A percentile compares a stretch with the other conserved stretches of the same genome.
Conservation (phyloP, 2,113 vertebrate species). For the human region DNA sequence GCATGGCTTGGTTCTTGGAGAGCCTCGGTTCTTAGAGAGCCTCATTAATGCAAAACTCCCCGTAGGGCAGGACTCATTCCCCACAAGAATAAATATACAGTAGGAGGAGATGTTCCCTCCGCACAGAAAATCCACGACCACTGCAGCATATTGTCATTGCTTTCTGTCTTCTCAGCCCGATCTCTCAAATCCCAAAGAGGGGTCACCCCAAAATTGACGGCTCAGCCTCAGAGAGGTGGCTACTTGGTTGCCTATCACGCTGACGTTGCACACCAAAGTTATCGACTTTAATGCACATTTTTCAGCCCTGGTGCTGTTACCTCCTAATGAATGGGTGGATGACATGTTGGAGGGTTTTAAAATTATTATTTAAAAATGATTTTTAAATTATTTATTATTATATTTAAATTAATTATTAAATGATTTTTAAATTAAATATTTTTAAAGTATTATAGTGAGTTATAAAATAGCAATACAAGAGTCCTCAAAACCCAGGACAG, state of each 20-base stretch:
- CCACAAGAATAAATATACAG: not conserved
- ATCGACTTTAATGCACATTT: accelerated
- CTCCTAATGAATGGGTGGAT: not conserved
- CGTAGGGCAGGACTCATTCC: not conserved
- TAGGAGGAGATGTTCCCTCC: accelerated
- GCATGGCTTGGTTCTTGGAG: not conserved
- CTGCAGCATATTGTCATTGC: accelerated
- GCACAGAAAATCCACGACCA: not conserved
- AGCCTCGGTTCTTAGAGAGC: not conserved
- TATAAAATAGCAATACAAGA: not conserved
- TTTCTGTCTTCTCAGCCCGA: not conserved
- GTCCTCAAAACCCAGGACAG: not conserved
- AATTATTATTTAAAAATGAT: not conserved
- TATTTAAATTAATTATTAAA: too few species aligned
- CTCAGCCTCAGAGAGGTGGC: not conserved
- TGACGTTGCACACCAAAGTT: not conserved
- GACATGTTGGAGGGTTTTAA: not conserved
- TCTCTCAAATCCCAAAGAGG: not conserved
- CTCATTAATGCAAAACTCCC: not conserved
- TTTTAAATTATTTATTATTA: not conserved
- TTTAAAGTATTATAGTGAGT: not conserved
- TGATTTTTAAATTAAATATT: not conserved
- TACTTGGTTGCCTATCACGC: accelerated
- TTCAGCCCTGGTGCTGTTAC: not conserved
- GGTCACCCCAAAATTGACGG: not conserved